Conservation (phyloP, 2,113 vertebrate genomes). For the Ardeotis arabs region DNA sequence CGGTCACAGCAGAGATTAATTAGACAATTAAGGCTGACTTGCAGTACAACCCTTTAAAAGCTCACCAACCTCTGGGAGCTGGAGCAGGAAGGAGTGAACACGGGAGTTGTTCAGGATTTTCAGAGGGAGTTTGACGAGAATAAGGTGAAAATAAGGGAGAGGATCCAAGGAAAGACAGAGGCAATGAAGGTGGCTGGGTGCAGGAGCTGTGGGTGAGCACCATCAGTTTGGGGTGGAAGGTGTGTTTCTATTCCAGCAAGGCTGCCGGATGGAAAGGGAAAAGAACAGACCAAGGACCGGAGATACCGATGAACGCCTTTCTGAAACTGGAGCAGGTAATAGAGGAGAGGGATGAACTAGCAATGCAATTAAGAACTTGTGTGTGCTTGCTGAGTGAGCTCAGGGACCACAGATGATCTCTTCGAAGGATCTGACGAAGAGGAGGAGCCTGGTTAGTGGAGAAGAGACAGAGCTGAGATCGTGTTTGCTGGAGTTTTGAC, state of each 20-base stretch:
- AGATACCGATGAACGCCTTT: no score
- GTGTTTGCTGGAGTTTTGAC: background rate
- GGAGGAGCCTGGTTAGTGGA: background rate
- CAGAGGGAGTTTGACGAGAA: background rate
- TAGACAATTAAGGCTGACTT: background rate
- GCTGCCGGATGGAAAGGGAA: background rate
- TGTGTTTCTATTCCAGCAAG: background rate
- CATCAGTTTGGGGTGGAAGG: background rate
- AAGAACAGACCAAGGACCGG: background rate
- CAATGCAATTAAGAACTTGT: background rate
- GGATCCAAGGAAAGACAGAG: background rate
- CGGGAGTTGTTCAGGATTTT: background rate
- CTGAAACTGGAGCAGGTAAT: background rate
- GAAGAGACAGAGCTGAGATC: background rate
- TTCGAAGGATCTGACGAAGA: background rate
- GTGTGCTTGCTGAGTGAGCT: background rate
- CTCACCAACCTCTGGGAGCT: background rate
- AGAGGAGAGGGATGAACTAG: background rate
- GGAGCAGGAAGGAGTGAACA: background rate
- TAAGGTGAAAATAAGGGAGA: background rate
- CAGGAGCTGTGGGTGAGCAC: background rate
- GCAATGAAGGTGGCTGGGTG: background rate
- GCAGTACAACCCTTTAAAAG: background rate
- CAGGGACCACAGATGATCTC: background rate
- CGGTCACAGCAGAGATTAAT: background rate